A percentile compares a stretch with the other conserved stretches of the same genome.
Evolutionary conservation across 1,140 invertebrate genomes (phyloP).

Genomic region (Venturia canescens): DNA sequence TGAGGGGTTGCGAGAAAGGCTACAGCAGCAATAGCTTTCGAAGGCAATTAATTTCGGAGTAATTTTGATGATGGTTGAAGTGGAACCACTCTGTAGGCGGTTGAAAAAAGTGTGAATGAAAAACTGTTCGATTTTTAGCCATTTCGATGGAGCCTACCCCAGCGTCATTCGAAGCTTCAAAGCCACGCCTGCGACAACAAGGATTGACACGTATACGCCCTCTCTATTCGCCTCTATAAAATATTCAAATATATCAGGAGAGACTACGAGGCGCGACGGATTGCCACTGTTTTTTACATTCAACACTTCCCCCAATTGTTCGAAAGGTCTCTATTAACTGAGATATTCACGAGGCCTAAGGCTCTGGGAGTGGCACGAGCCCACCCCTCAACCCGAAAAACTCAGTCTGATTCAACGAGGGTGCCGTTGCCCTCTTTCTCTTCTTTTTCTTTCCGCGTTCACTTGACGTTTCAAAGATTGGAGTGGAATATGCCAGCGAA

Average conservation of each 20-base stretch:
- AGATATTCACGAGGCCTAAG: constrained; percentile 31
- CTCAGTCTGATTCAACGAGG: neutral
- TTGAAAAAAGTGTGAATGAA: neutral
- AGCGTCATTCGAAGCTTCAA: neutral
- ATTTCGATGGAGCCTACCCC: neutral
- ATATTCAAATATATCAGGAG: constrained; percentile 28
- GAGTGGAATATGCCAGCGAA: neutral
- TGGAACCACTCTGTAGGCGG: neutral
- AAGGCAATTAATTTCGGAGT: constrained; percentile 12
- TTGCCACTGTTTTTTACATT: constrained; percentile 4
- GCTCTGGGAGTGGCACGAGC: neutral
- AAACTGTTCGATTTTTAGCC: constrained; percentile 11
- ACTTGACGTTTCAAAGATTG: constrained; percentile 5
- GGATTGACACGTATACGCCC: constrained; percentile 1
- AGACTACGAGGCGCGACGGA: neutral
- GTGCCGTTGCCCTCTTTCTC: neutral
- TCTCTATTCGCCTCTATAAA: neutral
- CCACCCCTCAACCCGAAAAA: constrained; percentile 3
- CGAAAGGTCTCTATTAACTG: constrained; percentile 5
- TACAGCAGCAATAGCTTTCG: constrained; percentile 14
- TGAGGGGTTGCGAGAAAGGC: neutral
- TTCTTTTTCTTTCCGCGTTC: neutral
- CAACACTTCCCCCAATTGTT: constrained; percentile 8
- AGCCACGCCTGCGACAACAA: neutral
- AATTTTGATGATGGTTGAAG: constrained; percentile 24